Conservation (phyloP, 1,140 invertebrate genomes). For the Trachymyrmex septentrionalis region DNA sequence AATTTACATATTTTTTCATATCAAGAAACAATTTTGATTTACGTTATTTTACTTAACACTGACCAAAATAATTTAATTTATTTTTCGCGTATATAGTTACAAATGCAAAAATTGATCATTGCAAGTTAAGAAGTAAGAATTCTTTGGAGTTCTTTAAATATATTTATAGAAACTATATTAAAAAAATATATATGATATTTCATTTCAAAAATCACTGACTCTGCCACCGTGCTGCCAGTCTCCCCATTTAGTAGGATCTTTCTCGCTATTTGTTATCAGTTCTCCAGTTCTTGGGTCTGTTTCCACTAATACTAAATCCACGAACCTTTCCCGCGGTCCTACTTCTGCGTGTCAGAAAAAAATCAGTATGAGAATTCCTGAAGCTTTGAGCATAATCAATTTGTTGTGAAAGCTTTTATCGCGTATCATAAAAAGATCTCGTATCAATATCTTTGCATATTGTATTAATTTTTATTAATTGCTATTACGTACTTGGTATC, state of each 20-base stretch:
- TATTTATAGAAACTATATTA: conserved; percentile 63
- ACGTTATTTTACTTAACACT: conserved; percentile 43
- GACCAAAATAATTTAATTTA: conserved; percentile 29
- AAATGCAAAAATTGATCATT: conserved; percentile 56
- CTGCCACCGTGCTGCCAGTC: conserved; percentile 81
- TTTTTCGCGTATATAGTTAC: background rate
- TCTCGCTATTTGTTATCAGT: conserved; percentile 75
- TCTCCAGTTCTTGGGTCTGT: conserved; percentile 78
- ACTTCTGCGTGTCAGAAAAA: conserved; percentile 55
- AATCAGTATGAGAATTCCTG: background rate
- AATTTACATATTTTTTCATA: background rate
- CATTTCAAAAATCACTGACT: conserved; percentile 80
- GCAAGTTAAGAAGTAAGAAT: conserved; percentile 66
- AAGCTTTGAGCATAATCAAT: background rate
- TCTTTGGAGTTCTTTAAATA: conserved; percentile 75
- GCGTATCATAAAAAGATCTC: background rate
- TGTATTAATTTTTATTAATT: conserved; percentile 26
- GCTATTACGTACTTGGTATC: conserved; percentile 73
- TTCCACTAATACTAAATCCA: conserved; percentile 77
- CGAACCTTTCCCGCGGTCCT: conserved; percentile 69
- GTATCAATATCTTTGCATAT: background rate
- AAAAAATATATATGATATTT: conserved; percentile 33
- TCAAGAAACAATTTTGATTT: conserved; percentile 7
- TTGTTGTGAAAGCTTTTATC: background rate
- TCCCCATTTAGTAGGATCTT: conserved; percentile 82